A percentile compares a stretch with the other conserved stretches of the same genome.
phyloP scores from a whole-genome alignment of 2,888 invertebrate species.

The Mimachlamys varia region DNA sequence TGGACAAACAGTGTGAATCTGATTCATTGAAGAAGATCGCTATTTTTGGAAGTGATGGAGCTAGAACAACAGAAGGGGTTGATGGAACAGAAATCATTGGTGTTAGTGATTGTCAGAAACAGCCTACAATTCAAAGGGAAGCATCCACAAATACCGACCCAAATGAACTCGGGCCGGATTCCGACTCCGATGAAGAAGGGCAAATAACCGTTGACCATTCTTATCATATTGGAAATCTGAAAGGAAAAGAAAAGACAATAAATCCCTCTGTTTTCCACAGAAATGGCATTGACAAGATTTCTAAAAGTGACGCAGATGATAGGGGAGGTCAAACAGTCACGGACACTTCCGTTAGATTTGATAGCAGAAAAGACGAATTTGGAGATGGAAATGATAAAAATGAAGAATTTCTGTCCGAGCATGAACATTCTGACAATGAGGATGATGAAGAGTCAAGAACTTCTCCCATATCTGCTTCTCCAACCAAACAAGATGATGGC shows the following conservation, averaged over 20 bases:
- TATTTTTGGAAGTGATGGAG: too few species aligned
- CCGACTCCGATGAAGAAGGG: background rate
- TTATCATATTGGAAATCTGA: background rate
- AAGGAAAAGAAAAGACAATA: background rate
- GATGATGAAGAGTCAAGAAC: background rate
- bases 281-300: too few species aligned
- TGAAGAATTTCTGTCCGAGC: background rate
- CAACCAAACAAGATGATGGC: too few species aligned
- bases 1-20: too few species aligned
- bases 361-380: background rate
- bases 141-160: too few species aligned
- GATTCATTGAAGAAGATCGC: too few species aligned
- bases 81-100: too few species aligned
- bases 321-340: background rate
- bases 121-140: too few species aligned
- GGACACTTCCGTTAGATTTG: background rate
- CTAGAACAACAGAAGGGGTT: too few species aligned
- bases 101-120: too few species aligned
- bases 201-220: background rate
- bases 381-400: background rate
- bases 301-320: too few species aligned
- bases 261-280: background rate
- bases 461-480: background rate
- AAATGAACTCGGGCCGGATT: too few species aligned
- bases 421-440: background rate